Evolutionary conservation across 2,888 invertebrate genomes (phyloP), one percentile per base, ranked within the genome.

Genomic region (Empis livida): DNA sequence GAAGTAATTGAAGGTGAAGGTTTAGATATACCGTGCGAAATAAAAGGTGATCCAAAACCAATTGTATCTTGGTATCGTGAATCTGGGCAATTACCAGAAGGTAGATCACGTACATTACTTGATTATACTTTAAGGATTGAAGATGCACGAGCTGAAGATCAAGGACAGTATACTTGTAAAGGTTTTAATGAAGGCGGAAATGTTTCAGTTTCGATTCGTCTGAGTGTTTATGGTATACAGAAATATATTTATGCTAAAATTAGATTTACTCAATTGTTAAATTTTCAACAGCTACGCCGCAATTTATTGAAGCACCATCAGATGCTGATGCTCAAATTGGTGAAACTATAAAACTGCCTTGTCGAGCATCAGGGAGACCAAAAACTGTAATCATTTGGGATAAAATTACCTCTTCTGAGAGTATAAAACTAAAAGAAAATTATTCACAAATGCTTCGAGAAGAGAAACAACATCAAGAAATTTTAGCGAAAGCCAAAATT

Each of bases 371-470:
- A 10, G 59, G 59, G 1, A 53, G 58, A 10, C 57, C 57, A 10
- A 50, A 53, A 35, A 49, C 56, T 2, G 53, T 57, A 32, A 54
- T 57, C 9, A 51, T 57, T 35, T 58, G 59, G 58, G 56, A 59
- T 43, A 55, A 53, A 41, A 54, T 54, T 20, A 41, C 41, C 9
- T 17, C 17, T 13, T 16, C 39, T 13, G 41, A 41, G 10, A 13
- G 41, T 14, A 20, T 13, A n/a, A 41, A 41, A 14, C 8, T 41
- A 14, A 27, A 23, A n/a, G 41, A 41, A 23, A 41, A 41, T 27
- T 41, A 27, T 20, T 41, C 41, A n/a, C 41, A 41, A 23, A 23
- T 41, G 27, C 48, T 53, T 50, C 72, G 75, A 45, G 73, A 76
- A 10, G 72, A 75, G 20, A 50, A 55, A 40, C 53, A 53, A 10